Evolutionary conservation across 2,888 invertebrate genomes (phyloP).

Genomic region (Limnephilus lunatus): DNA sequence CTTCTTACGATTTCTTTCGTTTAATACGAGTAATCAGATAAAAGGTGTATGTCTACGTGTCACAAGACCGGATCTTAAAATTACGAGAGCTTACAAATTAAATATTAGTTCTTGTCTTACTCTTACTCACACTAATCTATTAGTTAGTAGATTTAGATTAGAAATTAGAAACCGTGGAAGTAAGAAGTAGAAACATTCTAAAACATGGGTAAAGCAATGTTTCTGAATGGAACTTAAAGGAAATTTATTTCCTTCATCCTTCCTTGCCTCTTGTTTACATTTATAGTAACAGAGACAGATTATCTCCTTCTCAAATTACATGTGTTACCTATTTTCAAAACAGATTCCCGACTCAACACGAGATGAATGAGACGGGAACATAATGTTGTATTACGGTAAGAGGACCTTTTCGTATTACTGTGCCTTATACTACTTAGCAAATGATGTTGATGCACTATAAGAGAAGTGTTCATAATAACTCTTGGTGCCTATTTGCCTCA

Average conservation of each 20-base stretch:
- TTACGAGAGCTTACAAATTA: not conserved
- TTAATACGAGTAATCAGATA: no score
- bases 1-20: no score
- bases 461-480: slow-evolving; percentile 23
- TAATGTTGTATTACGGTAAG: not conserved
- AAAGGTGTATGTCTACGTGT: not conserved
- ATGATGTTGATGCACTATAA: slow-evolving; percentile 24
- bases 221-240: not conserved
- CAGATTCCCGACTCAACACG: slow-evolving; percentile 9
- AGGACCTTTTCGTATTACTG: slow-evolving; percentile 18
- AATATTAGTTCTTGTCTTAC: not conserved
- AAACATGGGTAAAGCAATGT: not conserved
- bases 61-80: not conserved
- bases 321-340: slow-evolving; percentile 6
- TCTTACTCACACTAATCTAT: not conserved
- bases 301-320: slow-evolving; percentile 32
- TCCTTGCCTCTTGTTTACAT: slow-evolving; percentile 18
- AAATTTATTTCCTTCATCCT: slow-evolving; percentile 21
- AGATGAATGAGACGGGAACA: slow-evolving; percentile 13
- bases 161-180: not conserved
- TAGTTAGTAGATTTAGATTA: not conserved
- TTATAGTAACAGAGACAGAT: slow-evolving; percentile 19
- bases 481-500: slow-evolving; percentile 4
- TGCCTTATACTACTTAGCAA: slow-evolving; percentile 6
- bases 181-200: not conserved